Percentiles rank a stretch among this genome's conserved stretches.
These are phyloP conservation scores for Oreochromis mossambicus DNA, from an alignment of 2,797 vertebrate species.

Conservation along the genomic window DNA sequence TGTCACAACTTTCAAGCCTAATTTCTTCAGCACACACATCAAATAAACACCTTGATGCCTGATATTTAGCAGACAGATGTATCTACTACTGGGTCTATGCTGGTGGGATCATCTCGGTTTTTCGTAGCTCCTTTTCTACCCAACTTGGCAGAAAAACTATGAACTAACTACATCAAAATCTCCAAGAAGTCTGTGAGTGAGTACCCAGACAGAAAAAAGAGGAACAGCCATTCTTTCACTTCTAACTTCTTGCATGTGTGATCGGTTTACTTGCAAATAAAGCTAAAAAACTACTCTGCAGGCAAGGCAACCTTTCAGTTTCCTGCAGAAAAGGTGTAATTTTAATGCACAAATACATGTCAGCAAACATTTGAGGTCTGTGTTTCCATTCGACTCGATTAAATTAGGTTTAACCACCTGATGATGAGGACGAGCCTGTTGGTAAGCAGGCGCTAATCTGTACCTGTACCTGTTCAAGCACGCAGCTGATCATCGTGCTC, in stretches of 20 bases:
- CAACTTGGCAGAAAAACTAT: not conserved
- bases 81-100: rapidly evolving
- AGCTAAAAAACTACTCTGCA: not conserved
- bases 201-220: not conserved
- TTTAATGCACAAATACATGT: too few relatives aligned
- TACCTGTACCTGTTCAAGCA: not conserved
- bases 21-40: rapidly evolving
- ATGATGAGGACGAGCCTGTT: not conserved
- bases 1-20: not conserved
- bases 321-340: not conserved
- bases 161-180: not conserved
- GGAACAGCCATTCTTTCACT: rapidly evolving
- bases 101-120: rapidly evolving
- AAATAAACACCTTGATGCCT: not conserved
- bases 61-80: not conserved
- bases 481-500: not conserved
- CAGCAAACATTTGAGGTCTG: not conserved
- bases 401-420: not conserved
- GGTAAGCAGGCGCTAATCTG: not conserved
- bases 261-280: not conserved
- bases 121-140: not conserved
- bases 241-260: not conserved
- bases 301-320: rapidly evolving
- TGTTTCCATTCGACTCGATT: rapidly evolving
- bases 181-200: not conserved